Conservation (phyloP, 2,113 vertebrate species). For the Campylorhamphus procurvoides region DNA sequence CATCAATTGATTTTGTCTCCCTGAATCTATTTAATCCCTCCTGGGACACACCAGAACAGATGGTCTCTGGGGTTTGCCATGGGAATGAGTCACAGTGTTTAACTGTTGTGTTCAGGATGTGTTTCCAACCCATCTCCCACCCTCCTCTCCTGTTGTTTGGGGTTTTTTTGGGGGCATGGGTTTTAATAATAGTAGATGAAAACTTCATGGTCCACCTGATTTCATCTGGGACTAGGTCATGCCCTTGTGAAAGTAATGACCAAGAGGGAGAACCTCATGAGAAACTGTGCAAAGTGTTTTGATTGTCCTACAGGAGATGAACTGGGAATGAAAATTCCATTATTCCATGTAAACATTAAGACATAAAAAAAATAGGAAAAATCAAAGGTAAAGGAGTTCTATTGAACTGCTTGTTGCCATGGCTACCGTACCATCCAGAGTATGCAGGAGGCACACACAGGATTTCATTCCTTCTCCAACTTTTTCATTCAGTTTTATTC, state of each 20-base stretch:
- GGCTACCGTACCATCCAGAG: background rate
- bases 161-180: fast-evolving
- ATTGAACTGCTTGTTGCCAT: slow-evolving; percentile 56
- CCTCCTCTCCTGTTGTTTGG: background rate
- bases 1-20: background rate
- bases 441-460: background rate
- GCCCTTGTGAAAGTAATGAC: background rate
- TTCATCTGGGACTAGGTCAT: background rate
- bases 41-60: background rate
- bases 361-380: slow-evolving; percentile 24
- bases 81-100: background rate
- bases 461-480: slow-evolving; percentile 25
- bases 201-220: background rate
- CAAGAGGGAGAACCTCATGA: background rate
- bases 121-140: background rate
- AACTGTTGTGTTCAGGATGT: background rate
- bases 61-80: fast-evolving
- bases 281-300: background rate
- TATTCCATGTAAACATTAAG: slow-evolving; percentile 7
- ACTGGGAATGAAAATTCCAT: background rate
- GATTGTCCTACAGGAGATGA: background rate
- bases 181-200: background rate
- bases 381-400: slow-evolving; percentile 54
- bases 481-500: background rate
- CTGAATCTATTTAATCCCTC: background rate